Evolutionary conservation across 92 coral and sea anemone genomes (phyloP).

Genomic region (Blastomussa wellsi): DNA sequence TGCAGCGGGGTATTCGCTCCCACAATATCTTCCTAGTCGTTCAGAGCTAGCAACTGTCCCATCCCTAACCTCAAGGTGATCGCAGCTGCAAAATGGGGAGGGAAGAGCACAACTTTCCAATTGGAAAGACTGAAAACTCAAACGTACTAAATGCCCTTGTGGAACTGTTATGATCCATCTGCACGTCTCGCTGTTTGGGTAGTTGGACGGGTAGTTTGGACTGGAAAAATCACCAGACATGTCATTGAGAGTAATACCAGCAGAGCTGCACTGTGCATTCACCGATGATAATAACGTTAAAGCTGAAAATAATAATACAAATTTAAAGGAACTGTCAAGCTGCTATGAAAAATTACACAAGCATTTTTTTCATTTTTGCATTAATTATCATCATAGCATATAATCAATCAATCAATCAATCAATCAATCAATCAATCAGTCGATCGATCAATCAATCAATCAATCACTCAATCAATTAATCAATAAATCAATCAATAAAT

Average conservation of each 20-base stretch:
- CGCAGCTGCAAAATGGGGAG: neutral
- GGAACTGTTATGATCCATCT: constrained; percentile 19
- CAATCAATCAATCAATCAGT: too few relatives aligned
- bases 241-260: neutral
- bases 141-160: neutral
- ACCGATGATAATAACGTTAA: neutral
- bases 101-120: neutral
- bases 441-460: too few relatives aligned
- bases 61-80: constrained; percentile 9
- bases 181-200: constrained; percentile 15
- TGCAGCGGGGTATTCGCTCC: neutral
- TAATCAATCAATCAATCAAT: too few relatives aligned
- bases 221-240: neutral
- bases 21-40: neutral
- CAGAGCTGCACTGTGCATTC: neutral
- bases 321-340: too few relatives aligned
- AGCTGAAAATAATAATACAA: neutral
- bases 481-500: too few relatives aligned
- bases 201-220: constrained; percentile 15
- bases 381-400: too few relatives aligned
- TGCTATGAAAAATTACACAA: too few relatives aligned
- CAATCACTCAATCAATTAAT: too few relatives aligned
- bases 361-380: too few relatives aligned
- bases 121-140: neutral
- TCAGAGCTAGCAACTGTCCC: neutral